Percentiles rank a stretch among this genome's conserved stretches.
Conservation (phyloP, 2,113 vertebrate species). For the Plecturocebus donacophilus region DNA sequence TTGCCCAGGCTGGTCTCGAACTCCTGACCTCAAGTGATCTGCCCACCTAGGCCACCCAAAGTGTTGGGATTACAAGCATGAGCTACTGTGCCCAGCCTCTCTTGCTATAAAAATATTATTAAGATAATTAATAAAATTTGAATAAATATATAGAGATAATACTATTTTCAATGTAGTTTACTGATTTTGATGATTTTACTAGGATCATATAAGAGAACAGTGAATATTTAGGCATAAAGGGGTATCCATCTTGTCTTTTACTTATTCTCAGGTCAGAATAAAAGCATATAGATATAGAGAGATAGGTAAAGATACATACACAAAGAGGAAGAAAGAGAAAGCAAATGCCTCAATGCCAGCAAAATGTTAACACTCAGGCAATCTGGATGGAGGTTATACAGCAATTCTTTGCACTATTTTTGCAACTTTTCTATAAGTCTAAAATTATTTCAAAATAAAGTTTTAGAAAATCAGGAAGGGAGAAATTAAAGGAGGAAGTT, state of each 20-base stretch:
- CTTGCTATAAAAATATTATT: neutral
- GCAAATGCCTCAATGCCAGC: neutral
- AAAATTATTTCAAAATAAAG: constrained; percentile 44
- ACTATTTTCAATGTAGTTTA: neutral
- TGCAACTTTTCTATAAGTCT: constrained; percentile 42
- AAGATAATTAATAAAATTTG: neutral
- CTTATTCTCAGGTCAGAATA: neutral
- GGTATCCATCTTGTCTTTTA: neutral
- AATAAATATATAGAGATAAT: neutral
- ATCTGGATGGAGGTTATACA: neutral
- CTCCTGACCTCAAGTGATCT: too few relatives aligned
- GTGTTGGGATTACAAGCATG: too few relatives aligned
- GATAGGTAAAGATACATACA: neutral
- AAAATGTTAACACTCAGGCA: neutral
- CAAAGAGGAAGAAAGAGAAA: neutral
- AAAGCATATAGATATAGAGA: neutral
- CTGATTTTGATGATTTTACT: neutral
- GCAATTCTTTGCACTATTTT: neutral
- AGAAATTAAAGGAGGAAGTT: neutral
- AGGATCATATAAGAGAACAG: neutral
- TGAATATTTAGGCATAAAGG: neutral
- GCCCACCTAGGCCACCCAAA: too few relatives aligned
- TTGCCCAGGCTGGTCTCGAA: too few relatives aligned
- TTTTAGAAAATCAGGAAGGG: neutral
- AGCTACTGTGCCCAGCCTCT: too few relatives aligned